Evolutionary conservation across 2,888 invertebrate genomes (phyloP).

Genomic region (Tribolium freemani): DNA sequence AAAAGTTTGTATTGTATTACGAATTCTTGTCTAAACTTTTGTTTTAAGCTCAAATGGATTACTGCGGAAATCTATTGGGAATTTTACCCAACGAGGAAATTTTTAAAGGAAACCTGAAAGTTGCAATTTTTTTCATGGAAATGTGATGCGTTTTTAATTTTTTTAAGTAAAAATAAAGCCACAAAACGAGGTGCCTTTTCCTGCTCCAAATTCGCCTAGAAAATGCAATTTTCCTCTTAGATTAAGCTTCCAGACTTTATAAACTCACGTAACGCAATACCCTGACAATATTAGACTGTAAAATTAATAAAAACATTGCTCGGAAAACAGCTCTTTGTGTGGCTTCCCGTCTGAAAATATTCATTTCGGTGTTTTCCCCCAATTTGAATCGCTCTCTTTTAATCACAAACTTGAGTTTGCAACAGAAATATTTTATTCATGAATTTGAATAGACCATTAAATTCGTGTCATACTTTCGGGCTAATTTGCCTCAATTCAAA

Average conservation of each 20-base stretch:
- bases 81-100: neutral
- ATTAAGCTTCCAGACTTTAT: neutral
- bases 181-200: no score
- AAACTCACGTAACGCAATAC: neutral
- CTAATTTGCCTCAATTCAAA: neutral
- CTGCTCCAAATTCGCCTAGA: neutral
- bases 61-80: neutral
- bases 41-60: neutral
- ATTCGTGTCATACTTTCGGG: neutral
- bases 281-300: neutral
- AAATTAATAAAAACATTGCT: neutral
- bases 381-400: neutral
- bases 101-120: neutral
- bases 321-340: no score
- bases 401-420: neutral
- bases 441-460: neutral
- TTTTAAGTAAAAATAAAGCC: no score
- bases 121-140: no score
- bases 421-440: neutral
- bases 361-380: neutral
- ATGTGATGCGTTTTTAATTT: no score
- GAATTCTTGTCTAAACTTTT: neutral
- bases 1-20: neutral
- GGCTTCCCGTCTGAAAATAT: no score
- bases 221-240: neutral